A percentile compares a stretch with the other conserved stretches of the same genome.
These are phyloP conservation scores for Drosophila prolongata DNA, from an alignment of 2,888 invertebrate species.

Conservation along the genomic window DNA sequence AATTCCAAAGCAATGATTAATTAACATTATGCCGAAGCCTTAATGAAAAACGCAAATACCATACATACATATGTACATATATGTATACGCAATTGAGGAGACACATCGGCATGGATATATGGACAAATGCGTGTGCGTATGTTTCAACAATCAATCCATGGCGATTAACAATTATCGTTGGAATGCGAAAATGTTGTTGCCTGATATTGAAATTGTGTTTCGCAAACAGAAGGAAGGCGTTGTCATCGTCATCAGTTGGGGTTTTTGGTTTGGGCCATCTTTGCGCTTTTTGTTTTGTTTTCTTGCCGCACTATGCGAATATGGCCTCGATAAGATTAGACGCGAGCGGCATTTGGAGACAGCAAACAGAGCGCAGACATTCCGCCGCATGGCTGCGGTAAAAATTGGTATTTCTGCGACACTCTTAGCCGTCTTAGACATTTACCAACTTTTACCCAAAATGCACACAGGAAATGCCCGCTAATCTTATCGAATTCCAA, in stretches of 20 bases:
- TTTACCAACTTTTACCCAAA: constrained; percentile 64
- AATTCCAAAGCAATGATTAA: constrained; percentile 76
- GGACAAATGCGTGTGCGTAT: constrained; percentile 18
- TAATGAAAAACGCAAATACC: constrained; percentile 56
- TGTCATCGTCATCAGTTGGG: constrained; percentile 62
- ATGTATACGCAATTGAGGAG: constrained; percentile 54
- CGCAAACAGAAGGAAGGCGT: constrained; percentile 50
- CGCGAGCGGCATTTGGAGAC: constrained; percentile 62
- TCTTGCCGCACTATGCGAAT: constrained; percentile 61
- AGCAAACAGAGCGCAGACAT: constrained; percentile 53
- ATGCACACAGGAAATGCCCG: constrained; percentile 76
- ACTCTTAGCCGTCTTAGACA: constrained; percentile 37
- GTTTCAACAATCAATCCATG: constrained; percentile 70
- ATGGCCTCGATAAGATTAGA: constrained; percentile 75
- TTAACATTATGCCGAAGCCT: constrained; percentile 66
- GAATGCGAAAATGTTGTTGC: constrained; percentile 75
- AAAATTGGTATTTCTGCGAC: constrained; percentile 68
- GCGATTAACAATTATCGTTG: constrained; percentile 76
- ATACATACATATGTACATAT: constrained; percentile 23
- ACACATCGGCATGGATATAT: constrained; percentile 10
- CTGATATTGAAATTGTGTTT: constrained; percentile 76
- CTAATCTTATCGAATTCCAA: constrained; percentile 80
- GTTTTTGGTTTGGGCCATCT: background rate
- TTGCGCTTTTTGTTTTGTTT: constrained; percentile 34
- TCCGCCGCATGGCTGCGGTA: constrained; percentile 63